phyloP scores from a whole-genome alignment of 2,797 vertebrate genomes.

The Rhinoraja longicauda region DNA sequence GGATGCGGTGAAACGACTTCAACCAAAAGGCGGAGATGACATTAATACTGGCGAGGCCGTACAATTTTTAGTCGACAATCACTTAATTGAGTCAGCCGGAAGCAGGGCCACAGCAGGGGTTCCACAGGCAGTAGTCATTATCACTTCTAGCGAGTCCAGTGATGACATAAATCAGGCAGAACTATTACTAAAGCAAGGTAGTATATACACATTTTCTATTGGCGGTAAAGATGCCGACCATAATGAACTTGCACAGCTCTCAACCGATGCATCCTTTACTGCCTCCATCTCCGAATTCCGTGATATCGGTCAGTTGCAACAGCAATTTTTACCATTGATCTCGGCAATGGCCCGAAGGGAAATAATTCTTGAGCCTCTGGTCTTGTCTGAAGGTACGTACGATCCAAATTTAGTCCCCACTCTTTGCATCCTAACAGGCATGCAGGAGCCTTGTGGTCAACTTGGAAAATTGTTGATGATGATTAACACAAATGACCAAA shows the following conservation, averaged over 20 bases:
- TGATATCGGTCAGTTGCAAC: conserved; percentile 21
- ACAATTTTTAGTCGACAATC: conserved; percentile 19
- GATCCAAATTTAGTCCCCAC: conserved; percentile 1
- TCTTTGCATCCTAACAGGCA: conserved; percentile 44
- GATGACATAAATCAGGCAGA: conserved; percentile 37
- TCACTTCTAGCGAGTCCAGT: conserved; percentile 25
- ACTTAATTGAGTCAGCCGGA: conserved; percentile 29
- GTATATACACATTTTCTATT: conserved; percentile 46
- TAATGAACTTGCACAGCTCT: conserved; percentile 44
- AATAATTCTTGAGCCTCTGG: neutral
- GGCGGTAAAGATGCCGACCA: conserved; percentile 48
- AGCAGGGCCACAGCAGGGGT: conserved; percentile 35
- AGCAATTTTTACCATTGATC: conserved; percentile 34
- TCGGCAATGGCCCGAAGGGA: neutral
- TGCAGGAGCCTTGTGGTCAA: conserved; percentile 41
- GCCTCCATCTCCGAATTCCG: conserved; percentile 22
- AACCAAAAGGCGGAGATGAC: conserved; percentile 28
- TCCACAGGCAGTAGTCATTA: conserved; percentile 35
- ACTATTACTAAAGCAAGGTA: conserved; percentile 26
- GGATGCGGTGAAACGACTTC: conserved; percentile 36
- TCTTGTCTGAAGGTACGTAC: conserved; percentile 17
- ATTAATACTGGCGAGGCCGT: conserved; percentile 34
- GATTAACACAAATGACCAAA: neutral
- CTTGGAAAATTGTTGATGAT: neutral
- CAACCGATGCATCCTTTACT: conserved; percentile 4